These are phyloP conservation scores for Andrena praecox DNA, from an alignment of 2,888 invertebrate species.

Conservation along the genomic window DNA sequence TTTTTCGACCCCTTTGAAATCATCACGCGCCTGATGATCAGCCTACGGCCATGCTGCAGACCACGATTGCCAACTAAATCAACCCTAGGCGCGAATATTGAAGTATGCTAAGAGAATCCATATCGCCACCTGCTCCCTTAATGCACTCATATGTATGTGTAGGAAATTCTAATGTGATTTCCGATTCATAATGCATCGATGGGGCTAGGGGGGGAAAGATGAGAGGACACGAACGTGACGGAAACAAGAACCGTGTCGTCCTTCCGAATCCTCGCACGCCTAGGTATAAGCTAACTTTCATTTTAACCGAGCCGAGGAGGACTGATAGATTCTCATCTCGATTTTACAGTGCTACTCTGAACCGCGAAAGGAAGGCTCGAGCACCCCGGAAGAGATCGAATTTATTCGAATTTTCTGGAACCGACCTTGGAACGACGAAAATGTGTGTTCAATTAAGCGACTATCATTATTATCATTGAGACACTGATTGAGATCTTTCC, in stretches of 20 bases:
- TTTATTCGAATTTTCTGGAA: neutral
- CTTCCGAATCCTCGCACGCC: constrained; percentile 23
- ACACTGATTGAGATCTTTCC: too few species aligned
- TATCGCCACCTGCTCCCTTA: constrained; percentile 77
- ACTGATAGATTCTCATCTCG: neutral
- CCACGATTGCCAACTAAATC: constrained; percentile 79
- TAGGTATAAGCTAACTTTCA: constrained; percentile 27
- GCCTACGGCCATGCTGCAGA: constrained; percentile 3
- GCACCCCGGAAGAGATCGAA: neutral
- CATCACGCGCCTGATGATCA: constrained; percentile 41
- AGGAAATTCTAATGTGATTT: constrained; percentile 78
- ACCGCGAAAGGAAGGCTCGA: neutral
- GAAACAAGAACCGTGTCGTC: constrained; percentile 57
- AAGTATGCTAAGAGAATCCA: constrained; percentile 79
- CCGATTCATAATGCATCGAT: constrained; percentile 77
- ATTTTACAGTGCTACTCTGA: neutral
- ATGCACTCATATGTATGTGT: constrained; percentile 79
- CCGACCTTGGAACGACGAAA: neutral
- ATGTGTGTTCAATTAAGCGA: neutral
- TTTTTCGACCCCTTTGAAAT: constrained; percentile 18
- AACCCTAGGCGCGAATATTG: constrained; percentile 74
- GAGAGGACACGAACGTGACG: constrained; percentile 36
- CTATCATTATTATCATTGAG: neutral
- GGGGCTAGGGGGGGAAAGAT: constrained; percentile 31
- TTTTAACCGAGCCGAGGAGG: neutral